These are phyloP conservation scores for Atlantisia rogersi DNA, from an alignment of 2,113 vertebrate genomes.

Conservation along the genomic window DNA sequence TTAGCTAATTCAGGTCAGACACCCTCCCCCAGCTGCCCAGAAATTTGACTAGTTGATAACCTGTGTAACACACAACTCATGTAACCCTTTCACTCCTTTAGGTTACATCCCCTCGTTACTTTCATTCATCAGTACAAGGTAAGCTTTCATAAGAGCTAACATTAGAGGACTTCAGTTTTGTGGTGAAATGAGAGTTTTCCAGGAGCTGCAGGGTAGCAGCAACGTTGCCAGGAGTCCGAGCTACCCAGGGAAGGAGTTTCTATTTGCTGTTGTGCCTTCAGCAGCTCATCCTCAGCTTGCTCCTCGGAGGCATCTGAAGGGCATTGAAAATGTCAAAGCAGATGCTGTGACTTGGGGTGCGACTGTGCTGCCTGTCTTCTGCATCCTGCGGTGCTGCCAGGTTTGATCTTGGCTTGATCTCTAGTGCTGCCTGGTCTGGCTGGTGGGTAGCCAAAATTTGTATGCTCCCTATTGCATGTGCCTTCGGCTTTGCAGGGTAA, in stretches of 20 bases:
- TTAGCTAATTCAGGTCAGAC: not conserved
- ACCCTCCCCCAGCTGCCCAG: not conserved
- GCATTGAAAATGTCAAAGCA: not conserved
- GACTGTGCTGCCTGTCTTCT: not conserved
- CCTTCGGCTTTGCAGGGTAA: not conserved
- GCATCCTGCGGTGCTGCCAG: not conserved
- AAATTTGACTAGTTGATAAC: not conserved
- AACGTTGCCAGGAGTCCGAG: not conserved
- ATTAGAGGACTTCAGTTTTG: not conserved
- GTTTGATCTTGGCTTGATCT: not conserved
- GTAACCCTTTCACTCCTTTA: not conserved
- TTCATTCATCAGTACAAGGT: not conserved
- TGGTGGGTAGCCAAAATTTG: not conserved
- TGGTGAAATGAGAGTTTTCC: not conserved
- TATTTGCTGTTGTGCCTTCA: not conserved
- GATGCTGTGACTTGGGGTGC: not conserved
- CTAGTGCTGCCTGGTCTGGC: not conserved
- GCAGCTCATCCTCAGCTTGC: not conserved
- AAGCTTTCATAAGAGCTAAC: not conserved
- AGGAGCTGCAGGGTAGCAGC: not conserved
- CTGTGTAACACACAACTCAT: not conserved
- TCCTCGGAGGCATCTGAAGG: not conserved
- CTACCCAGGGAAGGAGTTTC: not conserved
- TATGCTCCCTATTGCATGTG: rapidly evolving
- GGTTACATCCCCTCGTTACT: not conserved